Percentiles rank a stretch among this genome's conserved stretches.
These are phyloP conservation scores for Pecten maximus DNA, from an alignment of 2,888 invertebrate genomes.

Conservation along the genomic window DNA sequence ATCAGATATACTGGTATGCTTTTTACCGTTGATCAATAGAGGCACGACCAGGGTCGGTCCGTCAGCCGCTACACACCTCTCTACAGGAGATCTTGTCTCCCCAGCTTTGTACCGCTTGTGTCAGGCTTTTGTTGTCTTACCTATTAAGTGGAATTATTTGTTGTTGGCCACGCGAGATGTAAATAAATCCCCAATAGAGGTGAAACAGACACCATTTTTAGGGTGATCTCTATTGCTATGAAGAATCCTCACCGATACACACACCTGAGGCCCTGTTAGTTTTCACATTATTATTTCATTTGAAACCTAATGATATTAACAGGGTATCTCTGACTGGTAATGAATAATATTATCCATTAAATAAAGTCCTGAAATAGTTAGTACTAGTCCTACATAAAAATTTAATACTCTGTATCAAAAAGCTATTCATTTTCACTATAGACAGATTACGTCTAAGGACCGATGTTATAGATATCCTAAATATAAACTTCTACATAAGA, in stretches of 20 bases:
- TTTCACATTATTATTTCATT: neutral
- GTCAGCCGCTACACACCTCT: neutral
- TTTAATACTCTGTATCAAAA: neutral
- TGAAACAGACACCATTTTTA: neutral
- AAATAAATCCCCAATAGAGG: neutral
- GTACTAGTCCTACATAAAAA: neutral
- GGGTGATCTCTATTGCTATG: neutral
- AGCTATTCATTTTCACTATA: neutral
- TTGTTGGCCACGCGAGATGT: conserved; percentile 22
- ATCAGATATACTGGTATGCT: conserved; percentile 23
- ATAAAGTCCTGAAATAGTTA: neutral
- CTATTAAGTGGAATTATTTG: conserved; percentile 16
- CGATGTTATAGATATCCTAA: neutral
- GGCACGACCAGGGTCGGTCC: conserved; percentile 21
- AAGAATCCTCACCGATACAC: neutral
- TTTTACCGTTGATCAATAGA: neutral
- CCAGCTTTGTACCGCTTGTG: conserved; percentile 20
- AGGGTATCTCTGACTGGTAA: neutral
- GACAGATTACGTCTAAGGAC: neutral
- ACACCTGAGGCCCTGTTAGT: neutral
- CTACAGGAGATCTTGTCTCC: neutral
- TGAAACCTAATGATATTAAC: neutral
- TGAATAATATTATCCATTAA: neutral
- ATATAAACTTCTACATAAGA: neutral
- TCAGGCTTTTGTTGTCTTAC: neutral